phyloP scores from a whole-genome alignment of 2,888 invertebrate species.

The Micoletzkya japonica region DNA sequence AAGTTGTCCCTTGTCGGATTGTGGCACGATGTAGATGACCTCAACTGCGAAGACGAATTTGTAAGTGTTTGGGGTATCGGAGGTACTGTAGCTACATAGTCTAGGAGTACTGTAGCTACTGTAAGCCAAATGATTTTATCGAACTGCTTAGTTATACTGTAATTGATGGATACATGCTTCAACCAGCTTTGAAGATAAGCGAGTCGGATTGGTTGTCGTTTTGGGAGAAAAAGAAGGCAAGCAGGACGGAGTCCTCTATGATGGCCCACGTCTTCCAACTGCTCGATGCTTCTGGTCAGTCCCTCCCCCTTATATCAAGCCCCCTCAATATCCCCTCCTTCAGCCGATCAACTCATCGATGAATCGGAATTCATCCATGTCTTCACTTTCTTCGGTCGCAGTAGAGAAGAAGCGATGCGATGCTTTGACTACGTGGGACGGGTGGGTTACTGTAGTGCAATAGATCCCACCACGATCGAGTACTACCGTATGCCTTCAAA shows the following conservation, averaged over 20 bases:
- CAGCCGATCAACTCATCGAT: slow-evolving; percentile 22
- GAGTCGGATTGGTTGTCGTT: slow-evolving; percentile 12
- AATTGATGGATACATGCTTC: background rate
- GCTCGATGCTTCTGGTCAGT: slow-evolving; percentile 24
- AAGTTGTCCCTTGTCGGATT: slow-evolving; percentile 25
- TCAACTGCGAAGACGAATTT: too few species aligned
- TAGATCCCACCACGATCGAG: background rate
- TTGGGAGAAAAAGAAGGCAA: slow-evolving; percentile 21
- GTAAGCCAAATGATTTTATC: too few species aligned
- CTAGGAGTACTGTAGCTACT: too few species aligned
- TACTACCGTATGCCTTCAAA: background rate
- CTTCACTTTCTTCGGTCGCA: slow-evolving; percentile 17
- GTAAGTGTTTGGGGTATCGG: too few species aligned
- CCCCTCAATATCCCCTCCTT: background rate
- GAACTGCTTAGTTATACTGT: background rate
- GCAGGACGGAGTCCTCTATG: background rate
- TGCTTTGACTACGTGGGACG: slow-evolving; percentile 25
- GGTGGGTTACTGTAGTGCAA: background rate
- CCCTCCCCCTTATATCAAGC: background rate
- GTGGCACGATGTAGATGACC: slow-evolving; percentile 23
- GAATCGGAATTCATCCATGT: slow-evolving; percentile 28
- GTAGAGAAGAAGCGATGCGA: slow-evolving; percentile 3
- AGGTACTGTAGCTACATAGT: too few species aligned
- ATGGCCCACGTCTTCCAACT: slow-evolving; percentile 13
- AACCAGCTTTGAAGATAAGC: slow-evolving; percentile 11